These are phyloP conservation scores for Bubo blakistoni DNA, from an alignment of 2,113 vertebrate species.

Conservation along the genomic window DNA sequence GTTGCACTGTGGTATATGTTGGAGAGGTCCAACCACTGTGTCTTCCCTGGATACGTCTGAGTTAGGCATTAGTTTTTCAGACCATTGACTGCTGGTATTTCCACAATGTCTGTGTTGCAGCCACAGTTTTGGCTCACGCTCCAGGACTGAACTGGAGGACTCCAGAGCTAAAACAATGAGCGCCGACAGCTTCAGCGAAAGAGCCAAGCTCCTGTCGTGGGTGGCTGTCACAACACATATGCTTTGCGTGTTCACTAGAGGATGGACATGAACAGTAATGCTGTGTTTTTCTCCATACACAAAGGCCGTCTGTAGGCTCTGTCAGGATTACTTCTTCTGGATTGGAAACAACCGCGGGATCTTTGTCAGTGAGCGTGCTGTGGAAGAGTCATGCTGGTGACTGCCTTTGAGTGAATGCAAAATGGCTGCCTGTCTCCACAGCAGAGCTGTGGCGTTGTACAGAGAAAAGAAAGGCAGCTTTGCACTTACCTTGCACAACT, in stretches of 20 bases:
- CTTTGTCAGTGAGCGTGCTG: background rate
- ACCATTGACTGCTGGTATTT: background rate
- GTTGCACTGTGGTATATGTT: background rate
- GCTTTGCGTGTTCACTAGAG: background rate
- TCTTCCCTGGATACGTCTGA: background rate
- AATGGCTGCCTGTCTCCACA: background rate
- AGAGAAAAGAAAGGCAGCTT: background rate
- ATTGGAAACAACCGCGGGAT: accelerated
- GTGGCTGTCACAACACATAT: slow-evolving; percentile 5
- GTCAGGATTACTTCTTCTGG: background rate
- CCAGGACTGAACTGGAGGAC: background rate
- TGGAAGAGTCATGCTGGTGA: background rate
- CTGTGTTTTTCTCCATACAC: background rate
- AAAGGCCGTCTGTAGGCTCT: background rate
- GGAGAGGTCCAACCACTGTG: background rate
- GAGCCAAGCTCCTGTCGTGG: background rate
- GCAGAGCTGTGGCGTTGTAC: accelerated
- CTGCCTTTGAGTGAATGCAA: background rate
- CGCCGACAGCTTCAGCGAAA: background rate
- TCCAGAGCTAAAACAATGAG: background rate
- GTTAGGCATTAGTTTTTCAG: background rate
- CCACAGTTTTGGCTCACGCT: background rate
- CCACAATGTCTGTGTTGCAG: background rate
- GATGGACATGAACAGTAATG: background rate
- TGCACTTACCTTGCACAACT: background rate